Percentiles rank a stretch among this genome's conserved stretches.
phyloP scores from a whole-genome alignment of 2,888 invertebrate species.

The Drymonia ruficornis region DNA sequence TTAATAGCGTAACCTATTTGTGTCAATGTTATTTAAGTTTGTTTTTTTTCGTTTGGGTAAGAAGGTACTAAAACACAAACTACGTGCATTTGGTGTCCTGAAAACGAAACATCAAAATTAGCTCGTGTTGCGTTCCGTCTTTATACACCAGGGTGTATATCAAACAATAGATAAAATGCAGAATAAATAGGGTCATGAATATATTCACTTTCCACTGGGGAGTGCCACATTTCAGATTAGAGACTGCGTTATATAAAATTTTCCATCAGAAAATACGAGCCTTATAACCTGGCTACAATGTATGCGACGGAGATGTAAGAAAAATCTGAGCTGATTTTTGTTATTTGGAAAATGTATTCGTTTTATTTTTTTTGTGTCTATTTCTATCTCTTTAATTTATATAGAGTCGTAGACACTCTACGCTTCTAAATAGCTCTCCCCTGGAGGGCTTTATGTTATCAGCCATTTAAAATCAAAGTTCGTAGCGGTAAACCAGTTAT shows the following conservation, averaged over 20 bases:
- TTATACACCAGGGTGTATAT: too few species aligned
- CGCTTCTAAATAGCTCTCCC: too few species aligned
- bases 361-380: too few species aligned
- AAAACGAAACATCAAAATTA: too few species aligned
- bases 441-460: background rate
- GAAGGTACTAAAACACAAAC: too few species aligned
- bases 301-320: conserved; percentile 12
- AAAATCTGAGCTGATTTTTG: conserved; percentile 1
- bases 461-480: background rate
- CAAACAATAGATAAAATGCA: background rate
- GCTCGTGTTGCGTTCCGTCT: too few species aligned
- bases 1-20: background rate
- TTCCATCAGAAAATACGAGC: conserved; percentile 23
- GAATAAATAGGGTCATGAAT: conserved; percentile 20
- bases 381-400: too few species aligned
- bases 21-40: too few species aligned
- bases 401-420: too few species aligned
- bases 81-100: too few species aligned
- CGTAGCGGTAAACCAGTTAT: background rate
- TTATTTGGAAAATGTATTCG: too few species aligned
- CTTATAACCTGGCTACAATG: conserved; percentile 17
- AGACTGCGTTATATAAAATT: conserved; percentile 13
- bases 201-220: conserved; percentile 13
- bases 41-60: too few species aligned
- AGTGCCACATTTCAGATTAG: conserved; percentile 22